phyloP scores from a whole-genome alignment of 2,113 vertebrate species.

The Ctenomys sociabilis region DNA sequence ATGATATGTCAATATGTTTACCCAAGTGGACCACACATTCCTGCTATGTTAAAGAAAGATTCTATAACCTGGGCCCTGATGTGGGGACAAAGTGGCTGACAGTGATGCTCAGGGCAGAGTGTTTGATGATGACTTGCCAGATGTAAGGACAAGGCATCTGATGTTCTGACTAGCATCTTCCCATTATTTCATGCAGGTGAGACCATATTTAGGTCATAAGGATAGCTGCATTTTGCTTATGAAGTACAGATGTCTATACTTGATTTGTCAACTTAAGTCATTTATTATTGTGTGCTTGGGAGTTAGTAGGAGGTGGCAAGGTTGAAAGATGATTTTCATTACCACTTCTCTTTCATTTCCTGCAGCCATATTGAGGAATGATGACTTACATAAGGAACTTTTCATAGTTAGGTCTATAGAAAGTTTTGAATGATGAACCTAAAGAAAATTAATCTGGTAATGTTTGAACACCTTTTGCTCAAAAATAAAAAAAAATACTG shows the following conservation, averaged over 20 bases:
- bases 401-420: not conserved
- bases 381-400: slow-evolving; percentile 38
- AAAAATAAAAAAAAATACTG: not conserved
- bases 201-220: slow-evolving; percentile 2
- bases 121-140: not conserved
- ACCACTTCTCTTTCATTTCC: not conserved
- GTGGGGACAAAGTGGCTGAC: not conserved
- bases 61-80: not conserved
- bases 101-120: not conserved
- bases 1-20: not conserved
- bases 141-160: slow-evolving; percentile 9
- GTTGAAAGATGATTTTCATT: slow-evolving; percentile 76
- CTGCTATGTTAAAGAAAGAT: not conserved
- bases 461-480: not conserved
- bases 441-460: slow-evolving; percentile 33
- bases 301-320: slow-evolving; percentile 25
- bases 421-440: not conserved
- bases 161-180: slow-evolving; percentile 54
- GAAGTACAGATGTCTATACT: slow-evolving; percentile 50
- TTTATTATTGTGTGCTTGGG: slow-evolving; percentile 59
- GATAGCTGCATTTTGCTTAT: slow-evolving; percentile 38
- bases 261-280: slow-evolving; percentile 47
- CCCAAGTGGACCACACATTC: not conserved
- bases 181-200: not conserved
- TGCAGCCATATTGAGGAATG: slow-evolving; percentile 11